A percentile compares a stretch with the other conserved stretches of the same genome.
These are phyloP conservation scores for Halesus radiatus DNA, from an alignment of 1,140 invertebrate genomes.

Conservation along the genomic window DNA sequence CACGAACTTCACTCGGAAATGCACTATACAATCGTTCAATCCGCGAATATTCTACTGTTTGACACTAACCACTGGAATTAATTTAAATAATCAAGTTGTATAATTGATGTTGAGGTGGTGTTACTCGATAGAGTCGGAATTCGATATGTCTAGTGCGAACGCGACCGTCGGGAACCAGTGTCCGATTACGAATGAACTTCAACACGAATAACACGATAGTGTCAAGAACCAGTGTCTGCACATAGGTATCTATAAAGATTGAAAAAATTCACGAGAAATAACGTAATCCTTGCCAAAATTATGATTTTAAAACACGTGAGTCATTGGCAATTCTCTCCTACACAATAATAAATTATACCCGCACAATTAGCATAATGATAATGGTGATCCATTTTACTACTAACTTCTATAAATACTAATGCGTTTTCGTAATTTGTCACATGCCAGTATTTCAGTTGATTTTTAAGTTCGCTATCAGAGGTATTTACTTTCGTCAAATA, in stretches of 20 bases:
- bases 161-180: constrained; percentile 11
- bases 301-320: background rate
- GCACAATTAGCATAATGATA: too few relatives aligned
- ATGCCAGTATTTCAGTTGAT: too few relatives aligned
- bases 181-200: constrained; percentile 30
- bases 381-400: too few relatives aligned
- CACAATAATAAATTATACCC: too few relatives aligned
- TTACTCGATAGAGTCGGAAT: background rate
- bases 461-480: too few relatives aligned
- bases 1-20: too few relatives aligned
- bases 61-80: background rate
- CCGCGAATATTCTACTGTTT: too few relatives aligned
- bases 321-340: background rate
- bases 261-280: too few relatives aligned
- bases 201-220: background rate
- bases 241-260: background rate
- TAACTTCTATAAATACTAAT: too few relatives aligned
- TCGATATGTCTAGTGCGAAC: constrained; percentile 22
- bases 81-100: constrained; percentile 12
- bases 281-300: background rate
- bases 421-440: too few relatives aligned
- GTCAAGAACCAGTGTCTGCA: background rate
- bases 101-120: background rate
- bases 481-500: too few relatives aligned
- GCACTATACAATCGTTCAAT: too few relatives aligned